Conservation (phyloP, 2,797 vertebrate species). For the Potorous gilbertii region DNA sequence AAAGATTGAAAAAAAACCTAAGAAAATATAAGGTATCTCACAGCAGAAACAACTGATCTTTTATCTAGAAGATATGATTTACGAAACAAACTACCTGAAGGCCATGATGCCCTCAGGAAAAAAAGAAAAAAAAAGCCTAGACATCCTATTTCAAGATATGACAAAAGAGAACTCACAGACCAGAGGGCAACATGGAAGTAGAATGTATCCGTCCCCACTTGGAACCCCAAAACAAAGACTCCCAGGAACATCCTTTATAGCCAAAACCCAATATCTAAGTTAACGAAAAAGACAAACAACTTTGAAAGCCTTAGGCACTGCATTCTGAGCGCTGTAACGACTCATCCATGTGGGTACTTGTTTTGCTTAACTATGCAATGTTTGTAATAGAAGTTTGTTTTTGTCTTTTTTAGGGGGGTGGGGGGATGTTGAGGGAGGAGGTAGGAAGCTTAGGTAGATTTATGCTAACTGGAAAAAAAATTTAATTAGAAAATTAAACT, state of each 20-base stretch:
- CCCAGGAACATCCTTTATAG: neutral
- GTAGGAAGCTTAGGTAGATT: neutral
- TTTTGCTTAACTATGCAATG: neutral
- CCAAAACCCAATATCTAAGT: neutral
- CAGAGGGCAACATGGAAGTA: neutral
- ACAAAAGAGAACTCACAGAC: neutral
- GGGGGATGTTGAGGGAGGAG: neutral
- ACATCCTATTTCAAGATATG: neutral
- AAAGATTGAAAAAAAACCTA: neutral
- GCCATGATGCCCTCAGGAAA: neutral
- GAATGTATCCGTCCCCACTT: neutral
- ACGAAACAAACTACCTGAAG: neutral
- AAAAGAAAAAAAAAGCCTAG: neutral
- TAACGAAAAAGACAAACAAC: neutral
- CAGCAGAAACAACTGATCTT: neutral
- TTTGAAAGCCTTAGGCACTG: neutral
- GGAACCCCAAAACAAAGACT: neutral
- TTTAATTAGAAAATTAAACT: neutral
- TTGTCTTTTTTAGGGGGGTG: neutral
- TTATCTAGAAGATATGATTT: neutral
- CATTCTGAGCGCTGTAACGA: neutral
- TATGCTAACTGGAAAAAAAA: neutral
- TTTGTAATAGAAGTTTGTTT: neutral
- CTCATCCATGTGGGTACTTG: neutral
- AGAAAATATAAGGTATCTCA: neutral